Base-by-base conservation (phyloP, 2,888 invertebrate species). In the Lasioglossum villosulum region DNA sequence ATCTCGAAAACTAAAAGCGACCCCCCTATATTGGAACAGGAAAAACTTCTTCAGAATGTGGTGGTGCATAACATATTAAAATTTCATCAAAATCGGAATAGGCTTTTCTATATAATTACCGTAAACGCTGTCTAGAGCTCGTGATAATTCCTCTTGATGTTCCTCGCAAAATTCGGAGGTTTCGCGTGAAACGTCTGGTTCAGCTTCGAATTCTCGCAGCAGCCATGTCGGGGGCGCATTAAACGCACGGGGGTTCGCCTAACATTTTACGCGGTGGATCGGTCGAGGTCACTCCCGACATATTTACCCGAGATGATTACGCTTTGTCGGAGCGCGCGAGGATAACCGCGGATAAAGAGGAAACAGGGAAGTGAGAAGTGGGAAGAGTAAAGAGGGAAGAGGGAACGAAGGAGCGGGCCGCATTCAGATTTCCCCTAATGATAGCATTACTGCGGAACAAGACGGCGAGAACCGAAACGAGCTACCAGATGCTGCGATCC, bases 221-320 rank as follows among this genome's bases (percentile, higher is more conserved):
- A 48, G 14, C 34, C 23, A 34, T 34, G n/a, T 56, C 12, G n/a
- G 56, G 34, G 30, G 14, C 48, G 30, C 72, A 45, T 30, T 73
- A 73, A 73, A 73, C 48, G 48, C 34, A 23, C 34, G 23, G 37
- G 37, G 23, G 27, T 34, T 48, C 73, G 34, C 42, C 48, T 73
- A 73, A 73, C 48, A 34, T 52, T 73, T 73, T 73, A 73, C 34
- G 34, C 73, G 23, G 23, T 27, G 72, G 19, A 42, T n/a, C 72
- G 48, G 48, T 6, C 5, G 81, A 39, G 80, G 70, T 80, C 75
- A 75, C 23, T 16, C 14, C 23, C 59, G 63, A 27, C 72, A 19
- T 87, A 86, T 81, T 87, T 87, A 83, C 72, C 66, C 48, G 77
- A 70, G 45, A 78, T 84, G 81, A 75, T 86, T 78, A 73, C 75